These are phyloP conservation scores for Regulus satrapa DNA, from an alignment of 2,113 vertebrate genomes.

Conservation along the genomic window DNA sequence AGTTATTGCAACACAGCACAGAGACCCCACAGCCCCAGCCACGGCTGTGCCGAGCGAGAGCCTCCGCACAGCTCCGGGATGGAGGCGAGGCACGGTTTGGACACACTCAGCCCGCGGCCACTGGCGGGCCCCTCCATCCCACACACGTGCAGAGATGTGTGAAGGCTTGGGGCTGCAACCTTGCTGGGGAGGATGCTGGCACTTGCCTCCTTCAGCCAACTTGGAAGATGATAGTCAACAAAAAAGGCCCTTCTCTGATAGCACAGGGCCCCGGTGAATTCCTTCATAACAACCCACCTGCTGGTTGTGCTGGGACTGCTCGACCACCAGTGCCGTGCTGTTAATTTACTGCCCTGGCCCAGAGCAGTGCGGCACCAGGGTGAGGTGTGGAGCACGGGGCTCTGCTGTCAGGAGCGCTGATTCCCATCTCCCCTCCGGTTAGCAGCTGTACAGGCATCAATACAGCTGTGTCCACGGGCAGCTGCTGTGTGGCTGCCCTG, in stretches of 20 bases:
- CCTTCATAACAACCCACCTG: not conserved
- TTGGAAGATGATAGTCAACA: not conserved
- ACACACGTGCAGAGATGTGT: fast-evolving
- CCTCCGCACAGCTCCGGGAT: fast-evolving
- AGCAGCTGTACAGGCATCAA: fast-evolving
- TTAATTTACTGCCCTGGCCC: not conserved
- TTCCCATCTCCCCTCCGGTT: not conserved
- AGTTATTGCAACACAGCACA: not conserved
- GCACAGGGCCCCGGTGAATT: not conserved
- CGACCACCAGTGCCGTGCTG: fast-evolving
- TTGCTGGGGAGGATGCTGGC: fast-evolving
- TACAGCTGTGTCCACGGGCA: fast-evolving
- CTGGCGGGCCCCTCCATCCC: not conserved
- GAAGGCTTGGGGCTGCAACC: not conserved
- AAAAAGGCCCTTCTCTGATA: not conserved
- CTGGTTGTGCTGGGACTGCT: not conserved
- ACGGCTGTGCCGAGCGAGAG: fast-evolving
- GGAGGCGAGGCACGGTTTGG: fast-evolving
- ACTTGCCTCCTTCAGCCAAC: not conserved
- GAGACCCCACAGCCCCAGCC: not conserved
- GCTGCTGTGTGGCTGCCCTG: not conserved
- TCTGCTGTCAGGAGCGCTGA: not conserved
- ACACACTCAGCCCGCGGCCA: fast-evolving
- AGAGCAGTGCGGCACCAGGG: not conserved
- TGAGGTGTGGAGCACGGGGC: not conserved